phyloP scores from a whole-genome alignment of 92 coral and sea anemone species.

The Paragorgia papillata region DNA sequence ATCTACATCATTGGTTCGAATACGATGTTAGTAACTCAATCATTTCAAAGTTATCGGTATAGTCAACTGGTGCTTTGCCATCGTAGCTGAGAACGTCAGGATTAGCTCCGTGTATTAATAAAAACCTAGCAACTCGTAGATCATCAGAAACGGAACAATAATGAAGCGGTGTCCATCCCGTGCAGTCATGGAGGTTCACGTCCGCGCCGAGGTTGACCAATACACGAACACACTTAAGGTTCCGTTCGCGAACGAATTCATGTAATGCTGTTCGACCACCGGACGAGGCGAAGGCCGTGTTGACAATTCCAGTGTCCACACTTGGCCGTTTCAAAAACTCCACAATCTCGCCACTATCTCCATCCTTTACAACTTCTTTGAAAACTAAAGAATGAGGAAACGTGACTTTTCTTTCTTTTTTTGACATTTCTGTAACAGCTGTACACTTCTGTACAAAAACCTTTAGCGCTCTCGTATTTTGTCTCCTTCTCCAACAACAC shows the following conservation, averaged over 20 bases:
- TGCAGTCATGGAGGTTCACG: slow-evolving; percentile 84
- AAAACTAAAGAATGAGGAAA: slow-evolving; percentile 95
- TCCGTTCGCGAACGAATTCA: slow-evolving; percentile 89
- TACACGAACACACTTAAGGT: slow-evolving; percentile 93
- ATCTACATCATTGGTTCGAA: slow-evolving; percentile 48
- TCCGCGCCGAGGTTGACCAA: slow-evolving; percentile 92
- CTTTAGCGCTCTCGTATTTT: too few species aligned
- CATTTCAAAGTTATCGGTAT: slow-evolving; percentile 93
- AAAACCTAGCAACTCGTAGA: slow-evolving; percentile 70
- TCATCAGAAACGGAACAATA: slow-evolving; percentile 72
- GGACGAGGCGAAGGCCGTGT: slow-evolving; percentile 51
- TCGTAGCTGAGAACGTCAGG: slow-evolving; percentile 78
- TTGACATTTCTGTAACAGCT: not conserved
- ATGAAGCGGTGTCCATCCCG: slow-evolving; percentile 86
- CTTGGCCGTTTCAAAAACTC: slow-evolving; percentile 93
- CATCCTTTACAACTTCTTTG: slow-evolving; percentile 94
- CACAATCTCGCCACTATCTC: slow-evolving; percentile 90
- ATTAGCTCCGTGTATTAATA: slow-evolving; percentile 85
- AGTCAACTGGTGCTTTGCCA: slow-evolving; percentile 83
- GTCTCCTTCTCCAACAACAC: too few species aligned
- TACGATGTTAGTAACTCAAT: slow-evolving; percentile 79
- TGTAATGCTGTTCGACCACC: slow-evolving; percentile 84
- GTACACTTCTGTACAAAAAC: too few species aligned
- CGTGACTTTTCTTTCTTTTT: slow-evolving; percentile 77
- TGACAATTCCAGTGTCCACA: slow-evolving; percentile 86